phyloP scores from a whole-genome alignment of 2,888 invertebrate genomes.

The Orchesellides sinensis region DNA sequence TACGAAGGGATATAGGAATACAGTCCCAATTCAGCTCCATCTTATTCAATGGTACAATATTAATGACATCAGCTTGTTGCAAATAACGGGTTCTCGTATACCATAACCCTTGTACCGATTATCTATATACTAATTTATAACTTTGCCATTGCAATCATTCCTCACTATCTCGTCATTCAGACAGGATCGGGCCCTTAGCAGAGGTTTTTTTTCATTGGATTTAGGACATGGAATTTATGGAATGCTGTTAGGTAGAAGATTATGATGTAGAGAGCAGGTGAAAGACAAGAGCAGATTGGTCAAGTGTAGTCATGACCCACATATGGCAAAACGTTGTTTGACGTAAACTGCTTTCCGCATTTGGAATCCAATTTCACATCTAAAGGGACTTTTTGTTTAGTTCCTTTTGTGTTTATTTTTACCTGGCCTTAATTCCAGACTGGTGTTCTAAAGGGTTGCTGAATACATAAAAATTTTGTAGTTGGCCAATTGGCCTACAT shows the following conservation, averaged over 20 bases:
- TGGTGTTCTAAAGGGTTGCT: not conserved
- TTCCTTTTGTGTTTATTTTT: constrained; percentile 35
- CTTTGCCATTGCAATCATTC: constrained; percentile 15
- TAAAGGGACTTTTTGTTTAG: not conserved
- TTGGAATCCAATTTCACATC: not conserved
- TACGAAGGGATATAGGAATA: not conserved
- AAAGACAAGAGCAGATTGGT: not conserved
- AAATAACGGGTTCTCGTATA: constrained; percentile 34
- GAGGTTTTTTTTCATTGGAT: not conserved
- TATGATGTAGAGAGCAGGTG: not conserved
- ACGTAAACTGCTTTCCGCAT: too few relatives aligned
- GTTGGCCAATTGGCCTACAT: constrained; percentile 40
- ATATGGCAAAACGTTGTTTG: not conserved
- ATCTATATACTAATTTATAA: constrained; percentile 9
- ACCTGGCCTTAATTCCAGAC: constrained; percentile 53
- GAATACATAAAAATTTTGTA: not conserved
- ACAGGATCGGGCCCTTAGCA: not conserved
- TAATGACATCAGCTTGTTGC: constrained; percentile 47
- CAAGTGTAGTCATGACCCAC: not conserved
- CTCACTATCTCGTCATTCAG: not conserved
- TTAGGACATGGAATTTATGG: not conserved
- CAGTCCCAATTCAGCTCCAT: constrained; percentile 1
- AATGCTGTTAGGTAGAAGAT: not conserved
- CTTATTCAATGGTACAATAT: constrained; percentile 16
- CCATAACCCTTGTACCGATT: not conserved